phyloP scores from a whole-genome alignment of 2,888 invertebrate species.

The Ophion slaviceki region DNA sequence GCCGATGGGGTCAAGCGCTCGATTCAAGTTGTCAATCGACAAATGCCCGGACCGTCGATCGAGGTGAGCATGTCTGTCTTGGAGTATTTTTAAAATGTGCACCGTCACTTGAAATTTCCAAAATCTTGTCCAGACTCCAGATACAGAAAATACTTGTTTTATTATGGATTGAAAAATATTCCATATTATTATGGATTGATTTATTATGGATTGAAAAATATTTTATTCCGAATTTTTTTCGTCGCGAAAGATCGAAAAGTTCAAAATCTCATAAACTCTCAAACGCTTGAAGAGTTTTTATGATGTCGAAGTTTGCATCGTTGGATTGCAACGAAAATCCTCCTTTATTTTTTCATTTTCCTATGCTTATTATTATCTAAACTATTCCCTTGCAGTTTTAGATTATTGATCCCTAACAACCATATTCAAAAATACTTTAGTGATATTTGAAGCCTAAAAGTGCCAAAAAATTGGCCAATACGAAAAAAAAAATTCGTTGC shows the following conservation, averaged over 20 bases:
- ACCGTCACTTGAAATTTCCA: not conserved
- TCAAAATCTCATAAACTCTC: not conserved
- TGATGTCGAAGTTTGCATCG: too few species aligned
- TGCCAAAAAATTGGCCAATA: too few species aligned
- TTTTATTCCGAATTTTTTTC: not conserved
- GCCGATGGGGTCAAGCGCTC: conserved; percentile 92
- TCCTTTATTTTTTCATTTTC: too few species aligned
- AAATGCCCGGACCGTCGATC: conserved; percentile 94
- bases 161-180: not conserved
- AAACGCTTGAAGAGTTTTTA: not conserved
- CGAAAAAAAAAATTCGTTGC: too few species aligned
- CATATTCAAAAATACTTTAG: too few species aligned
- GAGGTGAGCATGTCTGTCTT: conserved; percentile 85
- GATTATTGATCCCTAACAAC: too few species aligned
- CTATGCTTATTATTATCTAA: too few species aligned
- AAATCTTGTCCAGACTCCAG: not conserved
- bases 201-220: not conserved
- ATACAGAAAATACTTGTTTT: not conserved
- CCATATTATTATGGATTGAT: not conserved
- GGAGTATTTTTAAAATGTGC: not conserved
- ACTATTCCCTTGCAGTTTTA: too few species aligned
- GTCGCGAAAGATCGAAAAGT: not conserved
- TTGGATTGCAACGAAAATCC: too few species aligned
- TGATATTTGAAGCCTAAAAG: too few species aligned
- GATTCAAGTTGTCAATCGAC: conserved; percentile 92